Percentiles rank a stretch among this genome's conserved stretches.
Conservation (phyloP, 1,140 invertebrate species). For the Anagrus nilaparvatae region DNA sequence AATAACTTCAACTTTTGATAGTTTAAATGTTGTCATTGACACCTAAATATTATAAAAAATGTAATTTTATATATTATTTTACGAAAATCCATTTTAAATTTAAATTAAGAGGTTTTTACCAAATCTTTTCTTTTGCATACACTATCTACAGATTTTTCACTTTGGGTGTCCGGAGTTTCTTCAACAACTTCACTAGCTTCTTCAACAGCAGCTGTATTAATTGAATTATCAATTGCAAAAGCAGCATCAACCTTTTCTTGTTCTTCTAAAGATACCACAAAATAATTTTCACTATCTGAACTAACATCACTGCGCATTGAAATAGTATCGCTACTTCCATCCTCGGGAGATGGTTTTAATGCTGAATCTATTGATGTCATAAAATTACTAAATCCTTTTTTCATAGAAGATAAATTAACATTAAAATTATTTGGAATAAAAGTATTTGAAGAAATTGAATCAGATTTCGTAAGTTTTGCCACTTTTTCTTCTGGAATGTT, state of each 20-base stretch:
- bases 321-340: slow-evolving; percentile 54
- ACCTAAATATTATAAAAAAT: slow-evolving; percentile 45
- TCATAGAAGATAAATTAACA: slow-evolving; percentile 61
- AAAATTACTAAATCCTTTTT: slow-evolving; percentile 65
- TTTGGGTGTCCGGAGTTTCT: slow-evolving; percentile 61
- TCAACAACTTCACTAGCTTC: slow-evolving; percentile 78
- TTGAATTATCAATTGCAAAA: slow-evolving; percentile 36
- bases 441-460: slow-evolving; percentile 23
- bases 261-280: slow-evolving; percentile 51
- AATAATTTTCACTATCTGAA: slow-evolving; percentile 69
- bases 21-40: slow-evolving; percentile 68
- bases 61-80: neutral
- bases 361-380: slow-evolving; percentile 75
- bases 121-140: slow-evolving; percentile 67
- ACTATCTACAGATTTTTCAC: slow-evolving; percentile 69
- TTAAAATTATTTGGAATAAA: slow-evolving; percentile 40
- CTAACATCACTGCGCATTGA: slow-evolving; percentile 66
- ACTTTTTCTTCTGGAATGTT: slow-evolving; percentile 5
- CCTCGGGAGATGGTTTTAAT: slow-evolving; percentile 57
- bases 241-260: slow-evolving; percentile 55
- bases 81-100: neutral
- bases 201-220: slow-evolving; percentile 51
- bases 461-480: slow-evolving; percentile 20
- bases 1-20: slow-evolving; percentile 72
- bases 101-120: slow-evolving; percentile 37